Evolutionary conservation across 2,888 invertebrate species (phyloP).

Genomic region (Drosophila multiciliata): DNA sequence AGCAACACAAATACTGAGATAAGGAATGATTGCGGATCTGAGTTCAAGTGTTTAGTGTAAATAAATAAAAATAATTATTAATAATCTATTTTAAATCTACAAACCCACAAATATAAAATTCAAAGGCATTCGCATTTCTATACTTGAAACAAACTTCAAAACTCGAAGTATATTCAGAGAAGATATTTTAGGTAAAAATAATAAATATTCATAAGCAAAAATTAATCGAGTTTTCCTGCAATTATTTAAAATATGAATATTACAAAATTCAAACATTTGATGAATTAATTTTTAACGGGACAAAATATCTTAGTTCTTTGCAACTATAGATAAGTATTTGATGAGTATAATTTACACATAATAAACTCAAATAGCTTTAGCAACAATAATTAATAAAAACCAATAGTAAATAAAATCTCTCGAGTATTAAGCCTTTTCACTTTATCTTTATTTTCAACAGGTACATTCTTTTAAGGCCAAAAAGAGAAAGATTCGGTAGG

Average conservation of each 20-base stretch:
- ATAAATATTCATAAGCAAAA: background rate
- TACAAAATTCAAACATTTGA: background rate
- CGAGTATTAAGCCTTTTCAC: background rate
- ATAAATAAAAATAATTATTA: background rate
- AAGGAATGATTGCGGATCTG: constrained; percentile 20
- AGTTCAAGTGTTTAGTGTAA: constrained; percentile 3
- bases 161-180: too few relatives aligned
- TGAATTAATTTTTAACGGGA: background rate
- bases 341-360: background rate
- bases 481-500: constrained; percentile 21
- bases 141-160: background rate
- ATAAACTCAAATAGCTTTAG: background rate
- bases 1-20: constrained; percentile 5
- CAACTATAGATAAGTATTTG: background rate
- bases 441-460: background rate
- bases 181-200: background rate
- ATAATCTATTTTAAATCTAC: background rate
- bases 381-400: background rate
- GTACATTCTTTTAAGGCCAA: background rate
- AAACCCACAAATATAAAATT: background rate
- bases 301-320: background rate
- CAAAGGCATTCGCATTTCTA: too few relatives aligned
- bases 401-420: background rate
- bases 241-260: background rate
- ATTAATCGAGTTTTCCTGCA: background rate